Evolutionary conservation across 2,888 invertebrate species (phyloP), one percentile per base, ranked within the genome.

Genomic region (Dascillus cervinus): DNA sequence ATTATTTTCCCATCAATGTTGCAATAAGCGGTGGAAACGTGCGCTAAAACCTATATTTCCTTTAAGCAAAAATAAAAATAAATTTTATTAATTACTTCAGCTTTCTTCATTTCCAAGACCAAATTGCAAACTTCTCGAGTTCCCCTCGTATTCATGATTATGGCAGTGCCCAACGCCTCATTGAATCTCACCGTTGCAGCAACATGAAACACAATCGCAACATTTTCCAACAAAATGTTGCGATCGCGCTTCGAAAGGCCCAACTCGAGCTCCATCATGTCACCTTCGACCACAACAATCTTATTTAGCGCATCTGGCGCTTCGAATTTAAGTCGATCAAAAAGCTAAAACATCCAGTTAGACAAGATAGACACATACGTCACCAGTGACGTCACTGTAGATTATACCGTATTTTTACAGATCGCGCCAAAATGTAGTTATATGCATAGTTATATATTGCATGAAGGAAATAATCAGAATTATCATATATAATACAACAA

Each of bases 1-100:
- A 90, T 77, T 1, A 72, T 70, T 6, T 74, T 66, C 19, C 75
- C 70, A 47, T 89, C 82, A 3, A 84, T 82, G 61, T 94, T 88
- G 3, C 86, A 79, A 59, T 88, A 94, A 0, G 89, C 84, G 0
- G 92, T 90, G 0, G 90, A 91, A 0, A 91, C 79, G 60, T 94
- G 90, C 1, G 89, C 67, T 5, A 87, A 64, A 0, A 72, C 74
- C 75, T 77, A n/a, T n/a, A n/a, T n/a, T n/a, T n/a, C n/a, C n/a
- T n/a, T n/a, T n/a, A n/a, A n/a, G n/a, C n/a, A 60, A 0, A 56
- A 17, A 17, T 5, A 2, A 11, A 23, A 9, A 5, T 23, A 8
- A 8, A 23, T 23, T 36, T 35, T 38, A 71, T 74, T n/a, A n/a
- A n/a, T n/a, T n/a, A n/a, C n/a, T n/a, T n/a, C 63, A 8, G 74